These are phyloP conservation scores for Dicerorhinus sumatrensis DNA, from an alignment of 2,113 vertebrate species.

Conservation along the genomic window DNA sequence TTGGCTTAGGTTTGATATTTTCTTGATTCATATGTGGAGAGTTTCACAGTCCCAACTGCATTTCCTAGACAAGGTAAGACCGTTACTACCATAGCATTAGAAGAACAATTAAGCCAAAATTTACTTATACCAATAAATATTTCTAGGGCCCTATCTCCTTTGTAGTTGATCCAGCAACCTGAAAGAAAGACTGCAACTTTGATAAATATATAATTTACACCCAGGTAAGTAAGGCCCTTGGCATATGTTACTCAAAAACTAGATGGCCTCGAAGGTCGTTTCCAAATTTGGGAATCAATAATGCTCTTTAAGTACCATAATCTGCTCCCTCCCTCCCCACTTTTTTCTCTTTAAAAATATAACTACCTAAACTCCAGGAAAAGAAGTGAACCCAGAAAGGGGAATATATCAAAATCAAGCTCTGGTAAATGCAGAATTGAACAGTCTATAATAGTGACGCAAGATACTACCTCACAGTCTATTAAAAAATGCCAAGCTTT, in stretches of 20 bases:
- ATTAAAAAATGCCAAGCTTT: neutral
- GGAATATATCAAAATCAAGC: neutral
- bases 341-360: neutral
- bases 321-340: accelerated
- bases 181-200: neutral
- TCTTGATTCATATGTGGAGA: neutral
- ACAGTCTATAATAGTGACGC: neutral
- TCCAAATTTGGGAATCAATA: neutral
- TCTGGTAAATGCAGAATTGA: neutral
- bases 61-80: neutral
- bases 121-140: neutral
- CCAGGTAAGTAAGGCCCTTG: neutral
- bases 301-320: neutral
- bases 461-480: neutral
- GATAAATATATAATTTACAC: neutral
- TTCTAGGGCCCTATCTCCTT: neutral
- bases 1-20: neutral
- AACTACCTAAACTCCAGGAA: neutral
- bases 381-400: neutral
- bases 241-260: neutral
- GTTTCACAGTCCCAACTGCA: neutral
- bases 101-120: neutral
- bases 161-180: neutral
- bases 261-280: neutral
- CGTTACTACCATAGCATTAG: neutral